Conservation (phyloP, 1,140 invertebrate species). For the Subanguina moxae region DNA sequence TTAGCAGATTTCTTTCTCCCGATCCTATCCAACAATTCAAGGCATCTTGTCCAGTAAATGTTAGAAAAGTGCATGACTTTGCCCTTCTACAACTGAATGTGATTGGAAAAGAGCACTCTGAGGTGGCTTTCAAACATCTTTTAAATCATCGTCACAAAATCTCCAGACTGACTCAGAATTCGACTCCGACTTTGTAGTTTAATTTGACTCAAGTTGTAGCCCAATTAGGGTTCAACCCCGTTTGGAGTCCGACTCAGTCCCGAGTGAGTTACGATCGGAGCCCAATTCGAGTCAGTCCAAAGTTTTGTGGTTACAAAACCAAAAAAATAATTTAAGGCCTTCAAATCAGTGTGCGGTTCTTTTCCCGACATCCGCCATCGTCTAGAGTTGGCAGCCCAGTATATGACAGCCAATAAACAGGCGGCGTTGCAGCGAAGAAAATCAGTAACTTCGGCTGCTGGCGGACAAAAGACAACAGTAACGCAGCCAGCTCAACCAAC, state of each 20-base stretch:
- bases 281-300: too few species aligned
- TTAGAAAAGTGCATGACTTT: conserved; percentile 49
- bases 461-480: conserved; percentile 11
- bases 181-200: not conserved
- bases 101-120: conserved; percentile 41
- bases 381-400: conserved; percentile 28
- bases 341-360: conserved; percentile 23
- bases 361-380: conserved; percentile 25
- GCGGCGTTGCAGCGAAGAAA: conserved; percentile 10
- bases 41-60: conserved; percentile 1
- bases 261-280: too few species aligned
- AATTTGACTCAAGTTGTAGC: not conserved
- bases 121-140: conserved; percentile 26
- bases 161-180: not conserved
- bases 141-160: not conserved
- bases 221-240: too few species aligned
- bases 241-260: too few species aligned
- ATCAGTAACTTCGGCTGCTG: conserved; percentile 27
- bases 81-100: conserved; percentile 45
- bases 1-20: conserved; percentile 42
- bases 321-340: conserved; percentile 31
- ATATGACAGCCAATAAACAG: conserved; percentile 13
- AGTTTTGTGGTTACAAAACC: too few species aligned
- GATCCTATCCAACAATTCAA: conserved; percentile 36
- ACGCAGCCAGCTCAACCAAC: conserved; percentile 20